Conservation (phyloP, 1,140 invertebrate genomes). For the Hestina assimilis region DNA sequence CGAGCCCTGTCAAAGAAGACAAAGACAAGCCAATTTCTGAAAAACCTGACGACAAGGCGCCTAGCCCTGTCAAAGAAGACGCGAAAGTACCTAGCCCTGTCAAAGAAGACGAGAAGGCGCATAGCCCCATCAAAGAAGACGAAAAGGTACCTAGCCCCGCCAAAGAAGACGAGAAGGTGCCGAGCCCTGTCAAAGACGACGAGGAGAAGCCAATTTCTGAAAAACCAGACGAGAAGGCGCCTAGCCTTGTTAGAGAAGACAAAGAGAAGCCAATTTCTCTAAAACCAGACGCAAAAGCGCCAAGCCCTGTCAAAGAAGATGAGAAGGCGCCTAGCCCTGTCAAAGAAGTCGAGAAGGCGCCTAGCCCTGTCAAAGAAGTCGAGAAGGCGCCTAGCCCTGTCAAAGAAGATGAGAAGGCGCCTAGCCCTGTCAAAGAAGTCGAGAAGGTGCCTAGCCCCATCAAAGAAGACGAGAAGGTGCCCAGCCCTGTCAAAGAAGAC, state of each 20-base stretch:
- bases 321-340: not conserved
- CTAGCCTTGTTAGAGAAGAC: not conserved
- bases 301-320: not conserved
- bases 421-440: slow-evolving; percentile 12
- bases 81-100: not conserved
- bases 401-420: slow-evolving; percentile 9
- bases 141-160: not conserved
- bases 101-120: not conserved
- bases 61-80: not conserved
- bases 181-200: not conserved
- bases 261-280: not conserved
- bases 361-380: slow-evolving; percentile 13
- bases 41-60: no score
- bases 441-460: slow-evolving; percentile 15
- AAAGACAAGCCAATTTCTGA: no score
- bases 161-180: not conserved
- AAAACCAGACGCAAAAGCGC: not conserved
- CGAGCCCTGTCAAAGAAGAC: slow-evolving; percentile 1
- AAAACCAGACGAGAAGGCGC: not conserved
- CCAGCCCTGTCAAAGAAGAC: not conserved
- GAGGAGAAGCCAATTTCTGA: not conserved
- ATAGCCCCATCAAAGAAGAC: not conserved
- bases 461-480: slow-evolving; percentile 11
- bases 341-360: slow-evolving; percentile 6
- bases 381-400: no score